Evolutionary conservation across 1,140 invertebrate genomes (phyloP), one percentile per base, ranked within the genome.

Genomic region (Bombus pascuorum): DNA sequence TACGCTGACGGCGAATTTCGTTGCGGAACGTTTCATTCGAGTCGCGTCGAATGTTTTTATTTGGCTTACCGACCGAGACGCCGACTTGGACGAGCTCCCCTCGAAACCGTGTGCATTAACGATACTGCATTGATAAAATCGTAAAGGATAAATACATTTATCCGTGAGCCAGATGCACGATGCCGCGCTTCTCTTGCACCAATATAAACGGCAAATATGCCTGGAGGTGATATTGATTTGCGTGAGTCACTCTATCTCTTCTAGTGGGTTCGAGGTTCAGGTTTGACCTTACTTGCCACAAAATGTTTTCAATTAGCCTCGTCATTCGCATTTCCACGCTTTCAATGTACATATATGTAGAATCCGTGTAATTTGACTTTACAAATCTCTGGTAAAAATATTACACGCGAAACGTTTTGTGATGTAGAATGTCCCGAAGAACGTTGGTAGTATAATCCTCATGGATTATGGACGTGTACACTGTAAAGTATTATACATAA

Each of bases 141-240:
- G 42, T 25, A 34, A 82, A 71, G 28, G 8, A 70, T 81, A 81
- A 75, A 57, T 44, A 73, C 10, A 47, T 73, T 80, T 42, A 86
- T 32, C 42, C 53, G 28, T 59, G 28, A 71, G 44, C 15, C 72
- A 66, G 59, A 82, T 82, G 59, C 42, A 75, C 15, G 13, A 42
- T 75, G 15, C 47, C 6, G n/a, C 66, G 75, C 6, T 78, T 44
- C n/a, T 85, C 59, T 85, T 68, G 47, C 71, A 44, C 32, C 71
- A 65, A 75, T 85, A 80, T 70, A 81, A 81, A 72, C 83, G 83
- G 71, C 78, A 85, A 85, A 81, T 85, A 62, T 74, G 84, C 77
- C 74, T 85, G 89, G 84, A 88, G 89, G 86, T 62, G 81, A 91
- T 92, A 93, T 93, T 89, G 92, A 93, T 93, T 93, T 53, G 90